Evolutionary conservation across 2,888 invertebrate species (phyloP).

Genomic region (Caenorhabditis sp.): DNA sequence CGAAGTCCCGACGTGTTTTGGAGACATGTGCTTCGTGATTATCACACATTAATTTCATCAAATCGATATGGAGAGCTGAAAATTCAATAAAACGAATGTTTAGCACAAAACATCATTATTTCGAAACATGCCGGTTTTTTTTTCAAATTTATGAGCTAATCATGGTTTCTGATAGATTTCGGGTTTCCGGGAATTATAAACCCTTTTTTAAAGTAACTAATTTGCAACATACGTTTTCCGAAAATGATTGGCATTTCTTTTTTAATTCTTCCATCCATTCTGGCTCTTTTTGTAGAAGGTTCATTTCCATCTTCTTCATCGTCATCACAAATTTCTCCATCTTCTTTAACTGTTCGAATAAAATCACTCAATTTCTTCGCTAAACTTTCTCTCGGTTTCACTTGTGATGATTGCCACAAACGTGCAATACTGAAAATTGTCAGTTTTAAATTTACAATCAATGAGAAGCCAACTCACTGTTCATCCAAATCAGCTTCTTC

Average conservation of each 20-base stretch:
- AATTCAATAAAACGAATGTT: no score
- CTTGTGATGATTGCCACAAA: background rate
- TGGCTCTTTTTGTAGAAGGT: background rate
- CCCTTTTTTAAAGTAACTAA: no score
- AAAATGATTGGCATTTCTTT: background rate
- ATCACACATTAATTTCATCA: slow-evolving; percentile 15
- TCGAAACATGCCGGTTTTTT: background rate
- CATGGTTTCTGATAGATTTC: no score
- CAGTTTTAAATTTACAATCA: background rate
- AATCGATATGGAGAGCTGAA: slow-evolving; percentile 8
- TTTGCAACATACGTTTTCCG: background rate
- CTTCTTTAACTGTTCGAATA: background rate
- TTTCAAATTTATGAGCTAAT: no score
- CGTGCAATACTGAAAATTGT: background rate
- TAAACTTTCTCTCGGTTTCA: background rate
- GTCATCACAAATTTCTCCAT: background rate
- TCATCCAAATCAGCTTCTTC: slow-evolving; percentile 14
- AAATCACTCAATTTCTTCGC: background rate
- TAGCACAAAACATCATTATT: no score
- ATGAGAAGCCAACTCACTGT: slow-evolving; percentile 7
- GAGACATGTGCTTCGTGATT: slow-evolving; percentile 12
- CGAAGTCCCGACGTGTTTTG: slow-evolving; percentile 26
- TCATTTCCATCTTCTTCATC: slow-evolving; percentile 4
- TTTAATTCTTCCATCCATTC: background rate
- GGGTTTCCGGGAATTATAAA: no score